phyloP scores from a whole-genome alignment of 2,113 vertebrate genomes.

The Cyprinus carpio region DNA sequence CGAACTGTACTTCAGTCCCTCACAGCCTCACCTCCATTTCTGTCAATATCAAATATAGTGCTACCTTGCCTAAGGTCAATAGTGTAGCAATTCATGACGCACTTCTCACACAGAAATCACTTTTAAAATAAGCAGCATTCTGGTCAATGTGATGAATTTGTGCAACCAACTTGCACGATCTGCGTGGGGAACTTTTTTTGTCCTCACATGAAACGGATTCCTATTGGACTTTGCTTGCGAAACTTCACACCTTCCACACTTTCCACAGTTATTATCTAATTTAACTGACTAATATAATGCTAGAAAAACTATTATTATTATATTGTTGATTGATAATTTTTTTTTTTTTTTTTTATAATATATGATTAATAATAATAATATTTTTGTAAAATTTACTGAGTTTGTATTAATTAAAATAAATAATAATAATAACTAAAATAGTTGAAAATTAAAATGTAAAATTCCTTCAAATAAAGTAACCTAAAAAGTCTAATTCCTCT shows the following conservation, averaged over 20 bases:
- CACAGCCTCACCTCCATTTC: background rate
- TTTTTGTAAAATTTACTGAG: too few species aligned
- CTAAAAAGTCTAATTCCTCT: conserved; percentile 6
- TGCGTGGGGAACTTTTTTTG: background rate
- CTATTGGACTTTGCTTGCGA: too few species aligned
- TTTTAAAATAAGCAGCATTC: background rate
- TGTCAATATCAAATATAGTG: background rate
- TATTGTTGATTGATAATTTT: too few species aligned
- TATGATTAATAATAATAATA: too few species aligned
- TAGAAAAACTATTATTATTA: background rate
- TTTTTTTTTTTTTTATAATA: too few species aligned
- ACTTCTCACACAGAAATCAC: background rate
- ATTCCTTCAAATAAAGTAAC: too few species aligned
- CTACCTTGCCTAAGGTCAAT: background rate
- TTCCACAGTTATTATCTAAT: background rate
- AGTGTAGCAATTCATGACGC: background rate
- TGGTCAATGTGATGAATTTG: background rate
- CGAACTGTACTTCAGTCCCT: background rate
- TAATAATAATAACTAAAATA: too few species aligned
- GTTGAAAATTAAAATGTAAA: too few species aligned
- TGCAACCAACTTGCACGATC: background rate
- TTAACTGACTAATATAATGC: background rate
- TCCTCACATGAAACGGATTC: background rate
- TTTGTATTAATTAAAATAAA: too few species aligned
- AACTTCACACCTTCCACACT: background rate